A percentile compares a stretch with the other conserved stretches of the same genome.
Conservation (phyloP, 2,888 invertebrate species). For the Cheilosia grossa region DNA sequence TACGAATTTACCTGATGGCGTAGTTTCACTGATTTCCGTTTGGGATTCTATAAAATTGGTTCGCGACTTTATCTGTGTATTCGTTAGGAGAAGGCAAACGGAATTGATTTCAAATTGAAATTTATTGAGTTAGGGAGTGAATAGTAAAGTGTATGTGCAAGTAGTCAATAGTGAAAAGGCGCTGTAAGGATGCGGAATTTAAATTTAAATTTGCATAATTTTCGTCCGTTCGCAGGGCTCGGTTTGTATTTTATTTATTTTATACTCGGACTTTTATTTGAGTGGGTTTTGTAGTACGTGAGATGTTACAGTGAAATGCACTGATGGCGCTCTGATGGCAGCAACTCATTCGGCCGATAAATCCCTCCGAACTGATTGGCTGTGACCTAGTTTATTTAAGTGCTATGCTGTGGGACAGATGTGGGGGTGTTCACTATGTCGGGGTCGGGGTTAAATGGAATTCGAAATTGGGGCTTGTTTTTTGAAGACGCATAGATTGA, state of each 20-base stretch:
- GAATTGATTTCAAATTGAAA: constrained; percentile 57
- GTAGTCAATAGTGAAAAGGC: too few species aligned
- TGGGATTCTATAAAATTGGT: constrained; percentile 31
- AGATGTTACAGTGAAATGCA: neutral
- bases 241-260: constrained; percentile 3
- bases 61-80: constrained; percentile 33
- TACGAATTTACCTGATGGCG: constrained; percentile 31
- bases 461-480: too few species aligned
- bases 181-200: neutral
- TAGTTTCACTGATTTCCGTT: constrained; percentile 38
- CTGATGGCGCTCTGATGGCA: neutral
- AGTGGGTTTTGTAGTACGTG: constrained; percentile 1
- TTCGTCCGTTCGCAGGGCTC: neutral
- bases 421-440: too few species aligned
- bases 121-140: constrained; percentile 26
- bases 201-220: constrained; percentile 35
- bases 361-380: neutral
- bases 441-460: too few species aligned
- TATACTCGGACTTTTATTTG: neutral
- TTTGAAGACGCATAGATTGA: too few species aligned
- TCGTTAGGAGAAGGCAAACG: neutral
- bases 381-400: constrained; percentile 12
- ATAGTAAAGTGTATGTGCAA: neutral
- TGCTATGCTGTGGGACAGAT: neutral
- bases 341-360: constrained; percentile 13